A percentile compares a stretch with the other conserved stretches of the same genome.
These are phyloP conservation scores for Eugnorisma glareosa DNA, from an alignment of 2,888 invertebrate species.

Conservation along the genomic window DNA sequence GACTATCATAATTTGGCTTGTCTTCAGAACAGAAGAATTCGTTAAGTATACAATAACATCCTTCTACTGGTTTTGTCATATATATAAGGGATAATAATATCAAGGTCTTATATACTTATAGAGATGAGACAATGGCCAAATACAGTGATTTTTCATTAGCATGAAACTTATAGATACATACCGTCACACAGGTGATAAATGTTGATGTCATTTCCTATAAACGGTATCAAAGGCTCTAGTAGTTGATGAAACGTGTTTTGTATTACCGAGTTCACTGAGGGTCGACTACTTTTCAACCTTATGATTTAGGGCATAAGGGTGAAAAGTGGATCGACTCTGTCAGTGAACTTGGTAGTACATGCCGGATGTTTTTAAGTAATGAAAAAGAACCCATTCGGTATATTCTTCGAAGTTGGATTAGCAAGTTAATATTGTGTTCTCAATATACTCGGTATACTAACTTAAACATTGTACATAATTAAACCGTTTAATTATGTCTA, in stretches of 20 bases:
- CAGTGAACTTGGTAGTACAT: not conserved
- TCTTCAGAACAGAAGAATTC: conserved; percentile 17
- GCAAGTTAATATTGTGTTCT: not conserved
- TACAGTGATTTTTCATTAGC: conserved; percentile 75
- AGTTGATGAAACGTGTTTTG: not conserved
- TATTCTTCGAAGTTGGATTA: conserved; percentile 18
- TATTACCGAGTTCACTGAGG: no score
- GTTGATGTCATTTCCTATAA: conserved; percentile 80
- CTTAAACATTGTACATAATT: not conserved
- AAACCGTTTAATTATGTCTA: not conserved
- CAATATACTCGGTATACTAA: not conserved
- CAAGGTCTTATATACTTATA: conserved; percentile 55
- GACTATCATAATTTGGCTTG: not conserved
- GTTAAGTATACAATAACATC: conserved; percentile 39
- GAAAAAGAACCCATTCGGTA: not conserved
- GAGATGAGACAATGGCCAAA: conserved; percentile 60
- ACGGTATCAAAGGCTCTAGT: conserved; percentile 65
- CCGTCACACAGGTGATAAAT: conserved; percentile 76
- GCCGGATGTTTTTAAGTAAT: conserved; percentile 19
- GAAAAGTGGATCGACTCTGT: no score
- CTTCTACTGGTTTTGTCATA: conserved; percentile 51
- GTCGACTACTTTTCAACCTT: no score
- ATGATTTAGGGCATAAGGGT: no score
- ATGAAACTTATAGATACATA: conserved; percentile 66
- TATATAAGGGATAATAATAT: conserved; percentile 34